phyloP scores from a whole-genome alignment of 2,113 vertebrate species.

The Charina bottae region DNA sequence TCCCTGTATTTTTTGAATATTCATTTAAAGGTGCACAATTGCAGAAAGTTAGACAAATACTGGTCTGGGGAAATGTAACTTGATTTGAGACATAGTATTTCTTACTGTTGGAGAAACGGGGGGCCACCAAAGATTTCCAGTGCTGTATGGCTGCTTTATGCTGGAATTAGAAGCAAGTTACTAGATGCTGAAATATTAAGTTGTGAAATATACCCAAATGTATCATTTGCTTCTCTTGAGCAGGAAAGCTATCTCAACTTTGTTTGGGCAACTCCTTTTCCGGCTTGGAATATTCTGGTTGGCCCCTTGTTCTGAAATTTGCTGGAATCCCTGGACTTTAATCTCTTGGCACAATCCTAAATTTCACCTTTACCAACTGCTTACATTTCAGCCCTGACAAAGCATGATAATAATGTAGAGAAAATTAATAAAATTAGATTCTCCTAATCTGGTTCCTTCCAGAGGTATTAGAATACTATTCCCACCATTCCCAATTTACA shows the following conservation, averaged over 20 bases:
- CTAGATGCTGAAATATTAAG: background rate
- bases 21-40: background rate
- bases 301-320: background rate
- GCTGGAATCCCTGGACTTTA: background rate
- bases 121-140: background rate
- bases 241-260: background rate
- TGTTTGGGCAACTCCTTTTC: background rate
- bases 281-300: background rate
- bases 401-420: background rate
- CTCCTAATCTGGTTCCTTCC: background rate
- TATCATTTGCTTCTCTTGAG: background rate
- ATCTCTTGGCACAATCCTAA: background rate
- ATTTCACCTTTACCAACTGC: background rate
- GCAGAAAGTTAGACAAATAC: background rate
- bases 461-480: background rate
- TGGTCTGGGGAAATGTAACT: background rate
- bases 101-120: background rate
- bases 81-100: background rate
- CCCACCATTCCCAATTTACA: background rate
- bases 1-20: background rate
- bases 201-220: background rate
- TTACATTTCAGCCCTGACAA: background rate
- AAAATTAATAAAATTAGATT: background rate
- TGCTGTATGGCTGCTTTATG: background rate
- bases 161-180: background rate